Conservation (phyloP, 1,140 invertebrate genomes). For the Procambarus clarkii region DNA sequence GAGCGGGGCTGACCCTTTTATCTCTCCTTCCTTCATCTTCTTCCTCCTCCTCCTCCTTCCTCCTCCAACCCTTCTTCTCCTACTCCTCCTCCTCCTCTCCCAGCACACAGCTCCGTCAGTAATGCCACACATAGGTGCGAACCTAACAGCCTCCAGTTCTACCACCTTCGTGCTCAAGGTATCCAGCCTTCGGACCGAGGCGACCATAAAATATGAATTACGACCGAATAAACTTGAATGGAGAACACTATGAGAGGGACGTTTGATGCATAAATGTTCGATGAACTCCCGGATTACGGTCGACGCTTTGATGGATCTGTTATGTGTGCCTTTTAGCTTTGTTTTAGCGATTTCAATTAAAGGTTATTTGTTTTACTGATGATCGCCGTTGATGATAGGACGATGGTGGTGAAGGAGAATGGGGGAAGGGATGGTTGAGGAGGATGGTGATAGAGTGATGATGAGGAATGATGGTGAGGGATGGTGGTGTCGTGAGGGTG, state of each 20-base stretch:
- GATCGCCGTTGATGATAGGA: background rate
- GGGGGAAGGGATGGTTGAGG: too few relatives aligned
- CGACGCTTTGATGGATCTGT: slow-evolving; percentile 29
- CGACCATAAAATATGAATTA: slow-evolving; percentile 50
- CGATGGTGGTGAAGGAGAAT: background rate
- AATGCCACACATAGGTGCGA: background rate
- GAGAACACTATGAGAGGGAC: slow-evolving; percentile 42
- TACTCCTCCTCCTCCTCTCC: background rate
- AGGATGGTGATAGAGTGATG: too few relatives aligned
- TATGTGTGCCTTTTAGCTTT: background rate
- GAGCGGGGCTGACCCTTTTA: background rate
- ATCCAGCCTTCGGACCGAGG: slow-evolving; percentile 28
- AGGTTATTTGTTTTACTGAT: background rate
- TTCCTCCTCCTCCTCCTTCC: too few relatives aligned
- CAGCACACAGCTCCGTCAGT: background rate
- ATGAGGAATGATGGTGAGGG: too few relatives aligned
- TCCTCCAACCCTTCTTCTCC: background rate
- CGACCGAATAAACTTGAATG: slow-evolving; percentile 56
- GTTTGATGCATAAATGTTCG: slow-evolving; percentile 35
- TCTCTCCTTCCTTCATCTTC: background rate
- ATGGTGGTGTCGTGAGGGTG: too few relatives aligned
- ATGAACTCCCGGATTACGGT: slow-evolving; percentile 52
- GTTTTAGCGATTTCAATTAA: slow-evolving; percentile 14
- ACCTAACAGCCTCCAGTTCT: background rate
- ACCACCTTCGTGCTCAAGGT: slow-evolving; percentile 24